These are phyloP conservation scores for Synodontis membranacea DNA, from an alignment of 2,113 vertebrate species.

Conservation along the genomic window DNA sequence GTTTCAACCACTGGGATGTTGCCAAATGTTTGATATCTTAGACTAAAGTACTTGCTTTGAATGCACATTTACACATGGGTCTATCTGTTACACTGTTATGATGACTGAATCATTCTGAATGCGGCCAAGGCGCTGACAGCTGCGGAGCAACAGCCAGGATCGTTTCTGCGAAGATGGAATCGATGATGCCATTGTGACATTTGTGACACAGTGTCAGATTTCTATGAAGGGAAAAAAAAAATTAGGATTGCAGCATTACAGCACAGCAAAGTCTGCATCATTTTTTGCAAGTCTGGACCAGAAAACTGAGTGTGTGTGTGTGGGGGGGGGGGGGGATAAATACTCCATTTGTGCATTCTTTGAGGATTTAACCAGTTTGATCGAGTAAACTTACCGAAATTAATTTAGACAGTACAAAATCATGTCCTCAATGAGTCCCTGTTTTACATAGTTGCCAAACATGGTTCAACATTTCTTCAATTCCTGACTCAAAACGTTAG, in stretches of 20 bases:
- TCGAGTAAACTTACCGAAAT: background rate
- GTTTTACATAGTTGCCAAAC: background rate
- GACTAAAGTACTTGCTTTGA: slow-evolving; percentile 70
- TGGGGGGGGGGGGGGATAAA: background rate
- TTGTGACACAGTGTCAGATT: slow-evolving; percentile 55
- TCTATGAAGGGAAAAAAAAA: slow-evolving; percentile 45
- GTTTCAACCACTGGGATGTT: slow-evolving; percentile 61
- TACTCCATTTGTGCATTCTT: background rate
- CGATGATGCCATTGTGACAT: slow-evolving; percentile 54
- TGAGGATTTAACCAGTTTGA: background rate
- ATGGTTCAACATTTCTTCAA: background rate
- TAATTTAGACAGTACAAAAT: background rate
- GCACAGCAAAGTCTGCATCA: slow-evolving; percentile 31
- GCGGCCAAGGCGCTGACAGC: slow-evolving; percentile 64
- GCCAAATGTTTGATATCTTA: slow-evolving; percentile 78
- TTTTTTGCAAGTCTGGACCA: background rate
- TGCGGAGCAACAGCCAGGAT: slow-evolving; percentile 55
- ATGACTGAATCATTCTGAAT: slow-evolving; percentile 55
- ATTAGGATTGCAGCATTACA: slow-evolving; percentile 18
- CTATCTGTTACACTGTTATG: slow-evolving; percentile 57
- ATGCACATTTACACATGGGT: slow-evolving; percentile 59
- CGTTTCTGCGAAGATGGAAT: slow-evolving; percentile 57
- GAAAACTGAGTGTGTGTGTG: no score
- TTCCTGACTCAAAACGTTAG: background rate
- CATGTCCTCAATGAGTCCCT: background rate